Conservation (phyloP, 2,888 invertebrate genomes). For the Cephus pulcher region DNA sequence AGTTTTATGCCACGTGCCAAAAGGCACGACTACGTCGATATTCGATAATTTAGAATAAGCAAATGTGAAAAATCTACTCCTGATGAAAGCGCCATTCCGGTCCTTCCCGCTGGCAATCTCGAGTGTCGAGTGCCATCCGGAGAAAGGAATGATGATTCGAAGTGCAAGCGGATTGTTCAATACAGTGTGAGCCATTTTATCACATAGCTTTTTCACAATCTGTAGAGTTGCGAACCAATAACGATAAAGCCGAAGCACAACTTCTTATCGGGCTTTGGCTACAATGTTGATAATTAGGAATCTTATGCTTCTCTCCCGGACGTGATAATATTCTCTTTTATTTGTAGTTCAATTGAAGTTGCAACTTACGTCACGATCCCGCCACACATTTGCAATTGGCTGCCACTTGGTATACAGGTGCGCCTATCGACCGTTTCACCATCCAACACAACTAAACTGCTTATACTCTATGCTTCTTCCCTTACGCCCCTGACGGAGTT, state of each 20-base stretch:
- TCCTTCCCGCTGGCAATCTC: background rate
- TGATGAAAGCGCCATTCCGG: background rate
- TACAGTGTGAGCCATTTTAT: background rate
- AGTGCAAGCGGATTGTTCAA: background rate
- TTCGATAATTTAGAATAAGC: background rate
- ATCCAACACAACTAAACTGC: background rate
- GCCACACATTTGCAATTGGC: constrained; percentile 11
- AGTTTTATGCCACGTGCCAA: constrained; percentile 6
- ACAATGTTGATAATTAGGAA: background rate
- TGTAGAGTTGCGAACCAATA: background rate
- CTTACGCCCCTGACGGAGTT: background rate
- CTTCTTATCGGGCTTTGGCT: background rate
- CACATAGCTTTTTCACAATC: background rate
- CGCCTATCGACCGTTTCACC: constrained; percentile 5
- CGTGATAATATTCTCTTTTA: background rate
- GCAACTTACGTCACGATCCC: constrained; percentile 26
- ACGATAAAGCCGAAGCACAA: background rate
- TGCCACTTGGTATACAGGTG: background rate
- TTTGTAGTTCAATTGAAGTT: constrained; percentile 13
- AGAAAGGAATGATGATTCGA: background rate
- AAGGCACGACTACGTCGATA: background rate
- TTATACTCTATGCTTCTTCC: background rate
- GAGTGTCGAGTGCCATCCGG: background rate
- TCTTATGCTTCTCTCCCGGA: background rate
- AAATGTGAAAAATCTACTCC: background rate